Base-by-base conservation (phyloP, 2,113 vertebrate genomes). In the Physeter macrocephalus region DNA sequence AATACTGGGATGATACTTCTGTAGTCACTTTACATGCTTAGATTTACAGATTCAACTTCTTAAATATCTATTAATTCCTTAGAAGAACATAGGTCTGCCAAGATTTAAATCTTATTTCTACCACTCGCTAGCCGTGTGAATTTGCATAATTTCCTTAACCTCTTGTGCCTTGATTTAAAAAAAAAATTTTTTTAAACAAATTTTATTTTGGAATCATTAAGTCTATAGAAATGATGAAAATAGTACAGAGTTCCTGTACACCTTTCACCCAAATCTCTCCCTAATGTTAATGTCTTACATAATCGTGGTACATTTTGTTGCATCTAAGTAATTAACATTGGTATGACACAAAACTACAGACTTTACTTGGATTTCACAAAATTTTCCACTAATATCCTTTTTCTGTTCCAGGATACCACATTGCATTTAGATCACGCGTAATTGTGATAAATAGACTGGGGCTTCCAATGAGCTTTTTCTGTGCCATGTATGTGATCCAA, bases 151-250 rank as follows among this genome's bases (percentile, higher is more conserved):
- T 75, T 93, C 49, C 69, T 69, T 92, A 94, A 64, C 7, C 8
- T 81, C 29, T 27, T 21, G 0, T 75, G 41, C 31, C 20, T 21
- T 29, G 49, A 34, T 9, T 46, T 43, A 8, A 9, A 29, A 29
- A 29, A 4, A 15, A 8, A 41, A 49, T 74, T 93, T 80, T 23
- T 23, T 20, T 21, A 87, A 64, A 29, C 52, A 71, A 17, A 39
- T 67, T 59, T 75, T 75, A 78, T 81, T 93, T 59, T 82, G 29
- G 31, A 87, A 36, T 72, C 66, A 95, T 74, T 80, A 93, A 92
- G 41, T 91, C 89, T 85, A 52, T 23, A 89, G 61, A 89, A 86
- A 90, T 84, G 21, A 96, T 93, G 61, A 78, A 62, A 86, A 43
- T 54, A 72, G 82, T 57, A 23, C 46, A 93, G 34, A 86, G 41